These are phyloP conservation scores for Sciurus niger DNA, from an alignment of 2,113 vertebrate genomes.

Conservation along the genomic window DNA sequence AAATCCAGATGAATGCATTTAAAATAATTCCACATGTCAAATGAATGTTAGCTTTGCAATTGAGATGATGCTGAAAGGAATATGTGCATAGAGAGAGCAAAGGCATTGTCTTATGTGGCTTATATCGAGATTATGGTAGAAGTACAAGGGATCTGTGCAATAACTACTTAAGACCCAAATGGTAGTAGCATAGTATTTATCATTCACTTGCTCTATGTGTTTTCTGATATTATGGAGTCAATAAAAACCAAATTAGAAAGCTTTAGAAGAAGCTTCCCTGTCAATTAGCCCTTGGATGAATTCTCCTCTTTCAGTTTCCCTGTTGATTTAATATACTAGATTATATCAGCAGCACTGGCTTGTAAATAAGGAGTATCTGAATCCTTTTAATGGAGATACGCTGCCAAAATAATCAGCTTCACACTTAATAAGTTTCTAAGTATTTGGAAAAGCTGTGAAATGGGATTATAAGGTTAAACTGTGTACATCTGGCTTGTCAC, in stretches of 20 bases:
- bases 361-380: conserved; percentile 89
- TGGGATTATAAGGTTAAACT: conserved; percentile 89
- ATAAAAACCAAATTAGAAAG: conserved; percentile 88
- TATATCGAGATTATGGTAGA: conserved; percentile 71
- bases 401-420: conserved; percentile 90
- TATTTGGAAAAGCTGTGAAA: conserved; percentile 88
- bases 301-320: conserved; percentile 85
- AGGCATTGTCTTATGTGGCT: conserved; percentile 44
- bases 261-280: conserved; percentile 86
- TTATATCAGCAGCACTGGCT: conserved; percentile 88
- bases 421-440: conserved; percentile 87
- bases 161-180: conserved; percentile 70
- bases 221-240: conserved; percentile 84
- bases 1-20: conserved; percentile 78
- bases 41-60: conserved; percentile 59
- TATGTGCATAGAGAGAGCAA: conserved; percentile 55
- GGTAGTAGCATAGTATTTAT: conserved; percentile 55
- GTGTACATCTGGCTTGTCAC: conserved; percentile 84
- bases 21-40: conserved; percentile 86
- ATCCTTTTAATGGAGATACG: conserved; percentile 89
- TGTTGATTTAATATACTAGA: conserved; percentile 90
- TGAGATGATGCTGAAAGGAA: conserved; percentile 56
- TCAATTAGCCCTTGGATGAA: conserved; percentile 87
- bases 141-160: conserved; percentile 58
- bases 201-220: conserved; percentile 78